Evolutionary conservation across 2,888 invertebrate genomes (phyloP), one percentile per base, ranked within the genome.

Genomic region (Ariolimax columbianus): DNA sequence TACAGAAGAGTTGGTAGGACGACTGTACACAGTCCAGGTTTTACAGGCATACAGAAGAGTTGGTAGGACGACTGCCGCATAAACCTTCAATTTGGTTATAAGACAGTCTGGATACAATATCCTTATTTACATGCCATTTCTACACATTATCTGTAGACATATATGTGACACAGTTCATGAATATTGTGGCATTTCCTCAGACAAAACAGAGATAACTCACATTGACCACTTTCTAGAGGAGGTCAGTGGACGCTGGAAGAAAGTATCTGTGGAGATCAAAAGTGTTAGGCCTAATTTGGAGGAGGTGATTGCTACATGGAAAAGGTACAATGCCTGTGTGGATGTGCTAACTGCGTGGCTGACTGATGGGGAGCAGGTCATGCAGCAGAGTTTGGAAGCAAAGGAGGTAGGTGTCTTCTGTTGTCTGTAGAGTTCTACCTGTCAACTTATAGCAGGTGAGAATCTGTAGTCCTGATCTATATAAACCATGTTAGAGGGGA

Each of bases 221-320:
- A 97, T 97, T 86, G 97, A 97, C 91, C 95, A 96, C 87, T 98
- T 98, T 92, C 96, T 98, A 95, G 96, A 96, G 88, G 97, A 98
- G 81, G 97, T 97, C 3, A 96, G 96, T 47, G 97, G 97, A 80
- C 96, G 97, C 77, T 98, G 98, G 98, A 97, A 97, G 92, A 96
- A 96, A 90, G 96, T 98, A 0, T 97, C 97, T 2, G 97, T 97
- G 94, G 98, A 98, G 91, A 95, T 99, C 14, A 96, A 97, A 87
- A 98, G 97, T 93, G 97, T 97, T 19, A 96, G 98, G 91, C 97
- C 97, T 91, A 97, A 97, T 94, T 95, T 98, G 0, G 97, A 98
- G 93, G 92, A 94, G 78, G 91, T 91, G 9, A 86, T 93, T 36
- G 89, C 90, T 40, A 90, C 91, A 63, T 94, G 94, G 94, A 91